Evolutionary conservation across 1,140 invertebrate genomes (phyloP).

Genomic region (Drosophila melanica): DNA sequence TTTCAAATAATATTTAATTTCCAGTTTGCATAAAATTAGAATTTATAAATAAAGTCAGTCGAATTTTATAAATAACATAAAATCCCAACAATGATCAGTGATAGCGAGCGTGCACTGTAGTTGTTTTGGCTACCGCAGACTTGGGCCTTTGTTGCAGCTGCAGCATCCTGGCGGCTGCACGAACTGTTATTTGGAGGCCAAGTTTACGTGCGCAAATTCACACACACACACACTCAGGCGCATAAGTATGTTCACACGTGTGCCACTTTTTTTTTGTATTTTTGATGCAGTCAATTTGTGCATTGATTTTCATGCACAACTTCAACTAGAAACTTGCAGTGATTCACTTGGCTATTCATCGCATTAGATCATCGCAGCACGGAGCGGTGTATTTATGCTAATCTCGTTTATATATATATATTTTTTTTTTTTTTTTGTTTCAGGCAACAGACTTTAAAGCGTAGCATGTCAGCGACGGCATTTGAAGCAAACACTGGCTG

Average conservation of each 20-base stretch:
- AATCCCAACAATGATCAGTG: not conserved
- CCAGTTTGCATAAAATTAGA: no score
- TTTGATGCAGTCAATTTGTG: slow-evolving; percentile 5
- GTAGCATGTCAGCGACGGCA: slow-evolving; percentile 63
- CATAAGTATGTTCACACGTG: slow-evolving; percentile 22
- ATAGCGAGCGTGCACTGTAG: slow-evolving; percentile 1
- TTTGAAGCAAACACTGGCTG: slow-evolving; percentile 49
- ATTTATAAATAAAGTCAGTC: no score
- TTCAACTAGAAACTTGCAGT: slow-evolving; percentile 29
- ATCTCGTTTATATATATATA: no score
- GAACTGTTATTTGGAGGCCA: slow-evolving; percentile 63
- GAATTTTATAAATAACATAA: not conserved
- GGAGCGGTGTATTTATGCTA: not conserved
- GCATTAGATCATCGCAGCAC: slow-evolving; percentile 58
- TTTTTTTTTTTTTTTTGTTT: not conserved
- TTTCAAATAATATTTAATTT: no score
- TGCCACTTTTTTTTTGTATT: not conserved
- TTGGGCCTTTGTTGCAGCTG: slow-evolving; percentile 3
- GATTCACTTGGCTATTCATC: slow-evolving; percentile 50
- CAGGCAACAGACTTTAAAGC: slow-evolving; percentile 38
- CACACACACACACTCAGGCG: slow-evolving; percentile 6
- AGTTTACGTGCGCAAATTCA: slow-evolving; percentile 68
- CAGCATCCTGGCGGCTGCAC: slow-evolving; percentile 6
- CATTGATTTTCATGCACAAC: slow-evolving; percentile 51
- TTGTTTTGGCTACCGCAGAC: not conserved